Base-by-base conservation (phyloP, 92 coral and sea anemone species). In the Epizoanthus illoricatus region DNA sequence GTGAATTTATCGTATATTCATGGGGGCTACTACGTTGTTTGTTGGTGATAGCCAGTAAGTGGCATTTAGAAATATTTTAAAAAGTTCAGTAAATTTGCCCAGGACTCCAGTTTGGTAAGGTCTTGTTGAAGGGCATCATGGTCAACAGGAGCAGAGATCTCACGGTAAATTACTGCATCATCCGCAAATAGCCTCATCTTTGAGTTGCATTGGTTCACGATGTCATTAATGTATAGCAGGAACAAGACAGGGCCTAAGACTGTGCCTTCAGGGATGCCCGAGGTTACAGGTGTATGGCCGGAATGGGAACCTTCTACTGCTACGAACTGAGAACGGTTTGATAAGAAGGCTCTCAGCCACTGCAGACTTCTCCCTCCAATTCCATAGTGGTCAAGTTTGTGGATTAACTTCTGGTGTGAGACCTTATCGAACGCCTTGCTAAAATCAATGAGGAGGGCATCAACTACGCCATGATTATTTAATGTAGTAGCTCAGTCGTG, bases 391-490 rank as follows among this genome's bases (percentile, higher is more conserved):
- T 54, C 9, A 58, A 80, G 73, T 21, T 62, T 62, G 33, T 43
- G 49, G 3, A 65, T 18, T 5, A 62, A 63, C 54, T n/a, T 62
- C 7, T 6, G 3, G 69, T 80, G 73, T 23, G 72, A 65, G 5
- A 80, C 84, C 23, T 64, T 41, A 23, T 62, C 84, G 39, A 80
- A 80, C 21, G 73, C 84, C 47, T 62, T 80, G 41, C 57, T 40
- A 21, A 62, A 62, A 17, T 80, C 73, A 10, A 78, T 17, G 12
- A 62, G 24, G 7, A 80, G 73, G 3, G 61, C 73, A 65, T 62
- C 85, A 10, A 52, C 65, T 56, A 55, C 68, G 23, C 79, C 54
- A 55, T 36, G 78, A 55, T 11, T 2, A 3, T 81, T 52, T 5
- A 81, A 47, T 20, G 65, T 5, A 42, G 73, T 3, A 65, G 72